Conservation (phyloP, 2,113 vertebrate species). For the Phainopepla nitens region DNA sequence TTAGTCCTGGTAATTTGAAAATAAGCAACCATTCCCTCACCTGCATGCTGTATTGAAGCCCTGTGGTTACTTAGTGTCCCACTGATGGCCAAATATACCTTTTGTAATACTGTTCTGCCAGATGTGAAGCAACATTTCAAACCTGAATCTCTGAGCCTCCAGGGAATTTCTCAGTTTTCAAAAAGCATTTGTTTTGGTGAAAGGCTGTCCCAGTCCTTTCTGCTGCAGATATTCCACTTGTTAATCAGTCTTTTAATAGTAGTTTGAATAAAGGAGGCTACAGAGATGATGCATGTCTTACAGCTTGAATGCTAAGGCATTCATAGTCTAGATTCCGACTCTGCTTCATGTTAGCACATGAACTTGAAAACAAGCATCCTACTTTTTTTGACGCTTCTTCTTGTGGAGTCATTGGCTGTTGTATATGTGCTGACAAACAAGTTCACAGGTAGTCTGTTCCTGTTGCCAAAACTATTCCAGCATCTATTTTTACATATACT, state of each 20-base stretch:
- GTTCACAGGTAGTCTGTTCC: neutral
- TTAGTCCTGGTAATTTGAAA: neutral
- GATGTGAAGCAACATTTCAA: neutral
- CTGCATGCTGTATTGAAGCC: neutral
- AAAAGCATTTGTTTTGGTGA: neutral
- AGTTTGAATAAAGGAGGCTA: neutral
- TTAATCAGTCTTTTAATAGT: neutral
- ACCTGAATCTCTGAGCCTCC: neutral
- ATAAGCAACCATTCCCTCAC: neutral
- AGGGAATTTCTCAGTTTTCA: neutral
- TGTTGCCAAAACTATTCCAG: neutral
- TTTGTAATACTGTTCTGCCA: neutral
- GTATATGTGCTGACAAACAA: neutral
- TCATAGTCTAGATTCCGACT: neutral
- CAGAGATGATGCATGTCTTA: neutral
- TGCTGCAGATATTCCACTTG: neutral
- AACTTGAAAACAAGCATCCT: neutral
- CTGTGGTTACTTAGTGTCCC: neutral
- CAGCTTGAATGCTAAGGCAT: neutral
- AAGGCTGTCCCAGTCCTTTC: neutral
- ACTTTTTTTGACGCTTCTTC: neutral
- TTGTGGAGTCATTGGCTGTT: neutral
- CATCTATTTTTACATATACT: neutral
- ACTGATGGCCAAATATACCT: accelerated
- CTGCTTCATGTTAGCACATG: neutral